Percentiles rank a stretch among this genome's conserved stretches.
Evolutionary conservation across 2,888 invertebrate species (phyloP).

Genomic region (Leptinotarsa peninsularis): DNA sequence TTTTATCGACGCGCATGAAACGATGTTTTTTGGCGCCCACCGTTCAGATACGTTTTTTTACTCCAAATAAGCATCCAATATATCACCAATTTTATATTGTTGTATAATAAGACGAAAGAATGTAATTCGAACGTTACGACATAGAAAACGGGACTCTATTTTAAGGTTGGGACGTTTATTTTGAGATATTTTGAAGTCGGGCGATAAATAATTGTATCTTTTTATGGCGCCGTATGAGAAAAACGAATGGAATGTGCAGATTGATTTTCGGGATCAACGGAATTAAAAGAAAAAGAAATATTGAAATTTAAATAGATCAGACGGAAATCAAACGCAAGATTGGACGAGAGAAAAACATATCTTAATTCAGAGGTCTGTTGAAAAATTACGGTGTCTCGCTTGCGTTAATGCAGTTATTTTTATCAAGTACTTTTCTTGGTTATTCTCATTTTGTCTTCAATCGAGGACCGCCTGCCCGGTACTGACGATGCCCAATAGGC

Average conservation of each 20-base stretch:
- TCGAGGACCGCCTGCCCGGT: too few species aligned
- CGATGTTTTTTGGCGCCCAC: conserved; percentile 28
- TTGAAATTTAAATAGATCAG: background rate
- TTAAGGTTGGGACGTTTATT: conserved; percentile 14
- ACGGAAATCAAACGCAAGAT: too few species aligned
- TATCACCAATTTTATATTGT: conserved; percentile 27
- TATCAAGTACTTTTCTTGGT: too few species aligned
- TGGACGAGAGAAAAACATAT: too few species aligned
- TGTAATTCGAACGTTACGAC: conserved; percentile 21
- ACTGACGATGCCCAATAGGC: too few species aligned
- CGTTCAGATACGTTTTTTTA: conserved; percentile 6
- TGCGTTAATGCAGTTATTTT: too few species aligned
- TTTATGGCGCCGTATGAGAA: background rate
- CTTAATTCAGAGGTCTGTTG: too few species aligned
- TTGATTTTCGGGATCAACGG: background rate
- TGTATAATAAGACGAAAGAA: conserved; percentile 27
- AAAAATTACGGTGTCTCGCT: too few species aligned
- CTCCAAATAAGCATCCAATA: conserved; percentile 18
- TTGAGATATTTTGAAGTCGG: background rate
- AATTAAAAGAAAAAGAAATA: background rate
- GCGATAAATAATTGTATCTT: background rate
- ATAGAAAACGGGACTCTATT: conserved; percentile 1
- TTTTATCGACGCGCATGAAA: conserved; percentile 17
- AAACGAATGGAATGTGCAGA: background rate
- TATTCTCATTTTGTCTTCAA: too few species aligned